Conservation (phyloP, 2,888 invertebrate genomes). For the Malachius bipustulatus region DNA sequence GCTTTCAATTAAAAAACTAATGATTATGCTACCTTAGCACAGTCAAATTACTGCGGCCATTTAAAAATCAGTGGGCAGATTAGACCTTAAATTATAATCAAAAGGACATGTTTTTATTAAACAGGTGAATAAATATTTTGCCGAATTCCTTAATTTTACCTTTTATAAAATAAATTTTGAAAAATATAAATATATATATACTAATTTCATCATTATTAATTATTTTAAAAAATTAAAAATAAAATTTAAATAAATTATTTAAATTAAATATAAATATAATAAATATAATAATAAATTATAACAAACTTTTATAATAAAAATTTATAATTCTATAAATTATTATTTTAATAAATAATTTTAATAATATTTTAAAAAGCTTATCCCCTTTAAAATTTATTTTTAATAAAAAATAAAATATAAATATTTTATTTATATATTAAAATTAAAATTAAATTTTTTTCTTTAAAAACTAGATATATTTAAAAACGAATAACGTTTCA, state of each 20-base stretch:
- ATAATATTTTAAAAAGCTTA: constrained; percentile 47
- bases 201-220: constrained; percentile 50
- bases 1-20: constrained; percentile 69
- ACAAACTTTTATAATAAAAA: constrained; percentile 40
- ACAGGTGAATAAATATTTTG: constrained; percentile 56
- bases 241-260: constrained; percentile 36
- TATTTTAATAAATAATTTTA: constrained; percentile 40
- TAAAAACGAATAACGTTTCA: constrained; percentile 55
- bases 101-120: too few relatives aligned
- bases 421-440: constrained; percentile 23
- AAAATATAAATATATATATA: constrained; percentile 35
- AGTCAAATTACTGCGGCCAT: constrained; percentile 69
- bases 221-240: constrained; percentile 34
- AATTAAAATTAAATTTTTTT: constrained; percentile 42
- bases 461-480: too few relatives aligned
- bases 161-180: too few relatives aligned
- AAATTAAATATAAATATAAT: constrained; percentile 37
- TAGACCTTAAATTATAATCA: too few relatives aligned
- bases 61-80: constrained; percentile 65
- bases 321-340: too few relatives aligned
- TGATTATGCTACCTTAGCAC: constrained; percentile 74
- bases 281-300: constrained; percentile 39
- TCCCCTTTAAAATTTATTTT: constrained; percentile 43
- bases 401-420: constrained; percentile 30
- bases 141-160: constrained; percentile 57